Evolutionary conservation across 2,113 vertebrate species (phyloP).

Genomic region (Laticauda laticaudata): DNA sequence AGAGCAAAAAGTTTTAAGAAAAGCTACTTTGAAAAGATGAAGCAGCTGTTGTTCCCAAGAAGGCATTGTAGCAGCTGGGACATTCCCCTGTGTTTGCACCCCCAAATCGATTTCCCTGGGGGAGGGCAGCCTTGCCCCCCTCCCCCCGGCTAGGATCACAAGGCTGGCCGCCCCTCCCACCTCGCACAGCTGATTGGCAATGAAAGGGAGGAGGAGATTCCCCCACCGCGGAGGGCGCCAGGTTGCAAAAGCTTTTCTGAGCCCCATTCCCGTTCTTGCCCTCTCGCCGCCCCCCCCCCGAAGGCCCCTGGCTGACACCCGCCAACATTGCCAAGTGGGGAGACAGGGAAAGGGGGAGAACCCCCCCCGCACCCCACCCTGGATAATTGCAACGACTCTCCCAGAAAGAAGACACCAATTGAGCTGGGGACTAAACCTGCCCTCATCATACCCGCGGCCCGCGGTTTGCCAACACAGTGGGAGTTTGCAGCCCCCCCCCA

Average conservation of each 20-base stretch:
- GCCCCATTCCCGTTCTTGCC: neutral
- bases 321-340: too few relatives aligned
- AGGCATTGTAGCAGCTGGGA: neutral
- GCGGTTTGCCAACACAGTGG: neutral
- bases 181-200: neutral
- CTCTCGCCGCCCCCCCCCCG: neutral
- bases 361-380: neutral
- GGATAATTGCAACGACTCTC: neutral
- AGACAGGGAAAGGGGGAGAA: neutral
- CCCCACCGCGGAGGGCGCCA: neutral
- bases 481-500: neutral
- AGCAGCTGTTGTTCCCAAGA: too few relatives aligned
- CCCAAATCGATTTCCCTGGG: neutral
- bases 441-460: neutral
- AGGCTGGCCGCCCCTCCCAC: neutral
- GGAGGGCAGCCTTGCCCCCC: neutral
- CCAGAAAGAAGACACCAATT: neutral
- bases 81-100: neutral
- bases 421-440: neutral
- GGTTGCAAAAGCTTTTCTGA: neutral
- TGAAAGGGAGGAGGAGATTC: rapidly evolving
- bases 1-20: too few relatives aligned
- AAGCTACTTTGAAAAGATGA: too few relatives aligned
- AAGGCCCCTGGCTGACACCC: neutral
- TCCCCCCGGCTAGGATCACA: neutral